These are phyloP conservation scores for Pandemis corylana DNA, from an alignment of 2,888 invertebrate genomes.

Conservation along the genomic window DNA sequence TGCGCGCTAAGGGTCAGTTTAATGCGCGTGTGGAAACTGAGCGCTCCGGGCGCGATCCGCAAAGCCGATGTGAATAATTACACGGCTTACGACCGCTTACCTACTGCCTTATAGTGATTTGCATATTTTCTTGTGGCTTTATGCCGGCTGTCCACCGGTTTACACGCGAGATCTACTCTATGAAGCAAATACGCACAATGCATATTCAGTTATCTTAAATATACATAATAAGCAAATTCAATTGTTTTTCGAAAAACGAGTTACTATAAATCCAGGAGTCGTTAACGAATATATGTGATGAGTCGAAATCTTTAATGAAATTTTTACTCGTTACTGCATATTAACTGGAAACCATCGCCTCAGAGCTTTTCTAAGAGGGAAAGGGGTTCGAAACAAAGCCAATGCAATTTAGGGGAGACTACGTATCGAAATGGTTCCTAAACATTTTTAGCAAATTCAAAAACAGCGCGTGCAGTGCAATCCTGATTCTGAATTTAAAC, in stretches of 20 bases:
- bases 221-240: neutral
- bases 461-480: neutral
- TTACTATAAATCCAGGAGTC: neutral
- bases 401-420: conserved; percentile 41
- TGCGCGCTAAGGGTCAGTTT: conserved; percentile 81
- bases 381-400: conserved; percentile 40
- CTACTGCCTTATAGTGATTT: conserved; percentile 83
- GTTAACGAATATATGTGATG: conserved; percentile 2
- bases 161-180: conserved; percentile 49
- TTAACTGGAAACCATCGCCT: conserved; percentile 36
- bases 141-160: conserved; percentile 60
- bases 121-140: conserved; percentile 84
- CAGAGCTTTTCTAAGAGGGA: conserved; percentile 34
- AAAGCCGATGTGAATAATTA: conserved; percentile 85
- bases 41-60: conserved; percentile 80
- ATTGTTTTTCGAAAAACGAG: conserved; percentile 12
- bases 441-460: conserved; percentile 21
- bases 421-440: conserved; percentile 31
- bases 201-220: conserved; percentile 33
- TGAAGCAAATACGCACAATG: conserved; percentile 42
- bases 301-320: conserved; percentile 26
- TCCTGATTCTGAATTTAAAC: neutral
- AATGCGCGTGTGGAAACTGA: conserved; percentile 76
- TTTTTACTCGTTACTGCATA: conserved; percentile 41
- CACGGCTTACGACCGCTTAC: conserved; percentile 83